Base-by-base conservation (phyloP, 2,113 vertebrate species). In the Phodopus roborovskii region DNA sequence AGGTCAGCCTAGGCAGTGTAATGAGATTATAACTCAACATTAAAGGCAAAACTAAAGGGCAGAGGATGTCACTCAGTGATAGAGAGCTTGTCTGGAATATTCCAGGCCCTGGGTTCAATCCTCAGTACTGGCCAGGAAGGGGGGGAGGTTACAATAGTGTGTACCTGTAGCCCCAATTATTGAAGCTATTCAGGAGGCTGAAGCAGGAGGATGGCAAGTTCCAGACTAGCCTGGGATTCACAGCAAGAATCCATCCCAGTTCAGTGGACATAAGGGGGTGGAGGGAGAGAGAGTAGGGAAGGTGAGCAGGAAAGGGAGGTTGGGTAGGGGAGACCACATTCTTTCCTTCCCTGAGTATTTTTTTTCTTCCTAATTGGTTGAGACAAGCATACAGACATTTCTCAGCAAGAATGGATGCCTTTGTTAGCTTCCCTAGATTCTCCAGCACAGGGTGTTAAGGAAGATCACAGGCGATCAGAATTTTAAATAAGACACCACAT, bases 321-420 rank as follows among this genome's bases (percentile, higher is more conserved):
- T 3, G 42, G 17, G 28, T 28, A 68, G 42, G 42, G 50, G 24
- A 2, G 16, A 33, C 6, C 8, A 39, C 56, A 66, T 93, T 94
- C 88, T 71, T 50, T 88, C 62, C 71, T 64, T 64, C 39, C 33
- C 56, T 19, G 26, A 45, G 58, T 73, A 73, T 56, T 77, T 71
- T 88, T 60, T 17, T 58, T 58, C 45, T 45, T 36, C 48, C 48
- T 28, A n/a, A 88, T 56, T 39, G 22, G 24, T 58, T 71, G 68
- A 39, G 75, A 85, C 75, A 85, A 90, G 93, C 45, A 66, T 20
- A 42, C 13, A n/a, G 66, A 36, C 60, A 70, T 68, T 92, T 96
- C 95, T 88, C 58, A 92, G 73, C 36, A 95, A 86, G 91, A 96
- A 91, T 11, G 82, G 70, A 60, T 0, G 11, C 66, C 48, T 73